A percentile compares a stretch with the other conserved stretches of the same genome.
These are phyloP conservation scores for Polyommatus iphigenia DNA, from an alignment of 2,888 invertebrate species.

Conservation along the genomic window DNA sequence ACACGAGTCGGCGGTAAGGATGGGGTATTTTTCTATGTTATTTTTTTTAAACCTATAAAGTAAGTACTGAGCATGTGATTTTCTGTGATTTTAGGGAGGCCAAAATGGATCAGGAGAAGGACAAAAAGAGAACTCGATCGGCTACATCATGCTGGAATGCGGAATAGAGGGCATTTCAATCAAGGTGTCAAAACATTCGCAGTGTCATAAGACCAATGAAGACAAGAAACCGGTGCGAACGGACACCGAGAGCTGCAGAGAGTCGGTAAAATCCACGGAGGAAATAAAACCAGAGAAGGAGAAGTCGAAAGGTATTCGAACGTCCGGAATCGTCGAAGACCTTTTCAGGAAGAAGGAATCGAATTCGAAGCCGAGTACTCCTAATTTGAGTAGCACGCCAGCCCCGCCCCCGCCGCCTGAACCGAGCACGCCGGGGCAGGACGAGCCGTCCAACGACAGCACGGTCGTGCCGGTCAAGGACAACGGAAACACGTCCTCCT, in stretches of 20 bases:
- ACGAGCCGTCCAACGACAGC: constrained; percentile 65
- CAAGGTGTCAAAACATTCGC: constrained; percentile 86
- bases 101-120: constrained; percentile 69
- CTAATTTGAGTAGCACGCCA: constrained; percentile 73
- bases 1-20: constrained; percentile 60
- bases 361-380: constrained; percentile 80
- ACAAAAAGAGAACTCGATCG: constrained; percentile 84
- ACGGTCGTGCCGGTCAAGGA: constrained; percentile 79
- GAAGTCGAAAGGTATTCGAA: constrained; percentile 56
- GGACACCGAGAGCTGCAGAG: constrained; percentile 69
- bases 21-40: neutral
- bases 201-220: constrained; percentile 87
- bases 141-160: constrained; percentile 98
- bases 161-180: constrained; percentile 94
- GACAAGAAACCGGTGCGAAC: constrained; percentile 68
- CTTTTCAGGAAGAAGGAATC: constrained; percentile 78
- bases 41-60: neutral
- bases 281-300: constrained; percentile 68
- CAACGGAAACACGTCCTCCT: constrained; percentile 90
- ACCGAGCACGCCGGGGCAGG: constrained; percentile 61
- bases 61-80: neutral
- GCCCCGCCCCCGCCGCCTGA: constrained; percentile 58
- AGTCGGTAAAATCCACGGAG: constrained; percentile 73
- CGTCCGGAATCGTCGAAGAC: constrained; percentile 73
- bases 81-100: constrained; percentile 49